Conservation (phyloP, 1,140 invertebrate species). For the Cyclargus thomasi region DNA sequence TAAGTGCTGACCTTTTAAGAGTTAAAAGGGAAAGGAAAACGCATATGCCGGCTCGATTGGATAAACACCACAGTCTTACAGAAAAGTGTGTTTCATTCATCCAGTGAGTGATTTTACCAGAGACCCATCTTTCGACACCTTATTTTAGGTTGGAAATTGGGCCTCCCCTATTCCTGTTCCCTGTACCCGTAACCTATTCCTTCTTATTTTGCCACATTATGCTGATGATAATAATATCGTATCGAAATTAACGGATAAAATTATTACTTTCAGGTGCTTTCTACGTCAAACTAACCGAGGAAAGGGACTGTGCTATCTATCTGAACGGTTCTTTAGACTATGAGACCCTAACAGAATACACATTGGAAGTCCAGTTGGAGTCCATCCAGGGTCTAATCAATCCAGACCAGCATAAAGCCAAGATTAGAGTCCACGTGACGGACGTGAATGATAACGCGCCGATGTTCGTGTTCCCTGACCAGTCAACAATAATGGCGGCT, state of each 20-base stretch:
- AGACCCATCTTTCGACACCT: too few relatives aligned
- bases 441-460: constrained; percentile 93
- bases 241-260: not conserved
- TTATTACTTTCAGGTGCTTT: constrained; percentile 79
- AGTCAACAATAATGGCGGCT: constrained; percentile 54
- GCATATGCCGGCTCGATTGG: too few relatives aligned
- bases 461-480: constrained; percentile 83
- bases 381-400: constrained; percentile 86
- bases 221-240: too few relatives aligned
- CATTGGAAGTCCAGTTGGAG: constrained; percentile 84
- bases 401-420: constrained; percentile 81
- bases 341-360: constrained; percentile 83
- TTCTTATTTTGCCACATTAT: too few relatives aligned
- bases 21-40: too few relatives aligned
- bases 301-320: constrained; percentile 86
- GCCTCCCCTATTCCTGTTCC: too few relatives aligned
- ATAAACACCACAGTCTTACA: too few relatives aligned
- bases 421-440: constrained; percentile 86
- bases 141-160: too few relatives aligned
- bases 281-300: constrained; percentile 82
- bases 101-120: too few relatives aligned
- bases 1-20: too few relatives aligned
- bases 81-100: too few relatives aligned
- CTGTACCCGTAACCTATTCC: too few relatives aligned
- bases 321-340: constrained; percentile 84